Evolutionary conservation across 2,797 vertebrate genomes (phyloP), one percentile per base, ranked within the genome.

Genomic region (Danionella dracula): DNA sequence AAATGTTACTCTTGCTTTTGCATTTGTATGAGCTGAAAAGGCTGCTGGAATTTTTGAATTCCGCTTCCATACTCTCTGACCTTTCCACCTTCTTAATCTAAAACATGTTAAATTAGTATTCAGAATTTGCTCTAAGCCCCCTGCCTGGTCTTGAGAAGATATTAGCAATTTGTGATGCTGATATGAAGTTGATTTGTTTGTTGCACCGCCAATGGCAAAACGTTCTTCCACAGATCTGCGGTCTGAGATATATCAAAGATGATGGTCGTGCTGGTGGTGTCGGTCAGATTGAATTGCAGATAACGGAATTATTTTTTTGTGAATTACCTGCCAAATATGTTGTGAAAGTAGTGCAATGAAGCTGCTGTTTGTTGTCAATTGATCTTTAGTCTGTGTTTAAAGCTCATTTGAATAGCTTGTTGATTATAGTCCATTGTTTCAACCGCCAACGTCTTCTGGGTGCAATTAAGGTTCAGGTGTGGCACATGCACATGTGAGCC

Each of bases 21-120:
- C 54, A 55, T 20, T 35, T 44, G 27, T 35, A 17, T 64, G 42
- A 42, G 9, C 40, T 23, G 7, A 50, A 27, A 40, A 1, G 34
- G 40, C 20, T 11, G n/a, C 35, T 13, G 23, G 6, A 51, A n/a
- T 40, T 21, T 10, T n/a, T n/a, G 38, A 53, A 64, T 34, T 64
- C 23, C 44, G 31, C 15, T 37, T 66, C 32, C 31, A 20, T 57
- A 13, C 53, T 7, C 8, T 23, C 12, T 66, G 53, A 57, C 34
- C 41, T 46, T 66, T 66, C 12, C 53, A 21, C 20, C 8, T 42
- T 57, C 9, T 46, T 12, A 13, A 56, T 29, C 29, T 51, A 37
- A 51, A 31, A 45, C 6, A 38, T 48, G 10, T 13, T 46, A 15
- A 56, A 66, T 66, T 21, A 48, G 53, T 49, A 56, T 66, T 66